Conservation (phyloP, 2,113 vertebrate genomes). For the Columbina picui region DNA sequence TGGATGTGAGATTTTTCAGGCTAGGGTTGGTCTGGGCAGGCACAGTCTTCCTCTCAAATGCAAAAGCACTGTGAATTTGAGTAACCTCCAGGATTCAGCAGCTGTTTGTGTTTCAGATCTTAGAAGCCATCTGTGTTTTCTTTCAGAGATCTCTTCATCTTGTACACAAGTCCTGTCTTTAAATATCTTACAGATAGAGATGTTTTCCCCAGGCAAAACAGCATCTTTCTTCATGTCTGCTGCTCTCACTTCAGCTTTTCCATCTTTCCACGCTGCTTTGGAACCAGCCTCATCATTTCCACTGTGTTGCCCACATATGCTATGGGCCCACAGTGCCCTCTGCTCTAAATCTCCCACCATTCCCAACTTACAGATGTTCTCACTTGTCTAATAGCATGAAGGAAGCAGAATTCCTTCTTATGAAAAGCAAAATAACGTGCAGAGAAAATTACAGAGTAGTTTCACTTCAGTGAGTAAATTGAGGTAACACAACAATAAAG, state of each 20-base stretch:
- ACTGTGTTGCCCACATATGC: background rate
- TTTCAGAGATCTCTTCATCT: constrained; percentile 67
- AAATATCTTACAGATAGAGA: constrained; percentile 52
- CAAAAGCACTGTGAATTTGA: constrained; percentile 31
- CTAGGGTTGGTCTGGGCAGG: background rate
- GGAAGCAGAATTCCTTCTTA: background rate
- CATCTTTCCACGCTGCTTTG: background rate
- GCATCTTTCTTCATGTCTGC: constrained; percentile 17
- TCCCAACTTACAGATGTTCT: background rate
- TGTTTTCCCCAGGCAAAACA: constrained; percentile 65
- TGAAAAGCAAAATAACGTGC: background rate
- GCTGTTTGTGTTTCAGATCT: constrained; percentile 65
- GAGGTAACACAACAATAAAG: background rate
- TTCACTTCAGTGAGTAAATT: background rate
- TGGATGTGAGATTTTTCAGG: background rate
- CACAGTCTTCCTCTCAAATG: background rate
- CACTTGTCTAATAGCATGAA: background rate
- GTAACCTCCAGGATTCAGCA: constrained; percentile 62
- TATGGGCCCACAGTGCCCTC: background rate
- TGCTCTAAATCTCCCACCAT: background rate
- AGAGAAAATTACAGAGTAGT: background rate
- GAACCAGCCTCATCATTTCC: background rate
- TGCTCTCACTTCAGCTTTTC: constrained; percentile 18
- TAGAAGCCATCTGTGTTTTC: constrained; percentile 69
- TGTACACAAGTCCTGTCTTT: constrained; percentile 61